Conservation (phyloP, 2,888 invertebrate species). For the Apocheima hispidaria region DNA sequence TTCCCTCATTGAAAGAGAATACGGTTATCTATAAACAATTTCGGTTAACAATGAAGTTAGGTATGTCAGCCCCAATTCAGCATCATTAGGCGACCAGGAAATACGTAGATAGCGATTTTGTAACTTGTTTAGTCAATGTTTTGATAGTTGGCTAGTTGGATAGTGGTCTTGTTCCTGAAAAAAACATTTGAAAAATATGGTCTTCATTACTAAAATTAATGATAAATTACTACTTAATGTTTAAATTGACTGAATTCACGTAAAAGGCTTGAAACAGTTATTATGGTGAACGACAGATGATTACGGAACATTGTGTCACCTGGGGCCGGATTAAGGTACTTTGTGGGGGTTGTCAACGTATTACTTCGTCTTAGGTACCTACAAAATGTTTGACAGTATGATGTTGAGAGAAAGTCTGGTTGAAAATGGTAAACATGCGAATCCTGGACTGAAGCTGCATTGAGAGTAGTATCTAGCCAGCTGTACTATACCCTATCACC, state of each 20-base stretch:
- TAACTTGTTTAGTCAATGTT: neutral
- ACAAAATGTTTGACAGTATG: neutral
- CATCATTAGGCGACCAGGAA: conserved; percentile 36
- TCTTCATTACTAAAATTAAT: too few relatives aligned
- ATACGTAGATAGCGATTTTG: neutral
- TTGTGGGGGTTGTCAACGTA: neutral
- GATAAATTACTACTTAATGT: neutral
- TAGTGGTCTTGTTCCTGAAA: too few relatives aligned
- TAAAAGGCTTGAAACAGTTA: conserved; percentile 18
- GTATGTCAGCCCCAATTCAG: conserved; percentile 40
- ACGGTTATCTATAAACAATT: conserved; percentile 54
- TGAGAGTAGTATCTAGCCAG: too few relatives aligned
- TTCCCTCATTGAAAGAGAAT: conserved; percentile 35
- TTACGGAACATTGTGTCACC: conserved; percentile 36
- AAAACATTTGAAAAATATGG: too few relatives aligned
- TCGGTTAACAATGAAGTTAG: conserved; percentile 48
- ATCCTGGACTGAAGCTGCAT: too few relatives aligned
- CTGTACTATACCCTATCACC: too few relatives aligned
- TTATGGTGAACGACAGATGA: conserved; percentile 31
- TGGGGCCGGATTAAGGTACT: neutral
- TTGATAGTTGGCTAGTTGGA: too few relatives aligned
- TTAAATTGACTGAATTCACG: neutral
- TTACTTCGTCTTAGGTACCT: neutral
- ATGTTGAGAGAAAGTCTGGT: too few relatives aligned
- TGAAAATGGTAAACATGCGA: too few relatives aligned